A percentile compares a stretch with the other conserved stretches of the same genome.
Conservation (phyloP, 2,888 invertebrate genomes). For the Dicycla oo region DNA sequence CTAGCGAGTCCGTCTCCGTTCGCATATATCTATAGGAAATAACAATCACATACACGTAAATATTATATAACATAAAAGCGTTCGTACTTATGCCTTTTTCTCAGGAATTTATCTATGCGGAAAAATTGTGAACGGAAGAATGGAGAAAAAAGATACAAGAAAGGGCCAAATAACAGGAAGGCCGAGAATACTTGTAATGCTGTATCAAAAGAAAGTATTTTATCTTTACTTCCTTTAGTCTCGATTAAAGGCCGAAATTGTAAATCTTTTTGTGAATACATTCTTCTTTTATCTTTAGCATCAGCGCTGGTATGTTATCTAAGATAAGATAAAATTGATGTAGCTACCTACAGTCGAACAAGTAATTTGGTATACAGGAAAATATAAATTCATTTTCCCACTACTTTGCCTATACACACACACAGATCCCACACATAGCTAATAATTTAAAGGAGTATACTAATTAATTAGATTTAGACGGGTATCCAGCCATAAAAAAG, state of each 20-base stretch:
- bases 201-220: slow-evolving; percentile 38
- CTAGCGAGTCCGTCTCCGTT: slow-evolving; percentile 80
- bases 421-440: no score
- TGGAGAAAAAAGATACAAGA: slow-evolving; percentile 23
- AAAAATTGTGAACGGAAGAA: slow-evolving; percentile 17
- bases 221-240: slow-evolving; percentile 30
- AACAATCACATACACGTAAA: not conserved
- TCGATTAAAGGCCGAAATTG: slow-evolving; percentile 27
- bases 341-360: not conserved
- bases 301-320: not conserved
- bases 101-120: slow-evolving; percentile 16
- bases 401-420: not conserved
- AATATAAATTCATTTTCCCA: not conserved
- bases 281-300: not conserved
- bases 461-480: slow-evolving; percentile 10
- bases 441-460: no score
- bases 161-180: slow-evolving; percentile 29
- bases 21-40: slow-evolving; percentile 67
- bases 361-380: not conserved
- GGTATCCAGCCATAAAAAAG: slow-evolving; percentile 13
- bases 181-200: slow-evolving; percentile 32
- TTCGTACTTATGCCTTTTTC: not conserved
- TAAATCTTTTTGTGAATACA: slow-evolving; percentile 33
- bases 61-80: slow-evolving; percentile 8
- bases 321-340: not conserved